Base-by-base conservation (phyloP, 2,113 vertebrate genomes). In the Paradoxurus hermaphroditus region DNA sequence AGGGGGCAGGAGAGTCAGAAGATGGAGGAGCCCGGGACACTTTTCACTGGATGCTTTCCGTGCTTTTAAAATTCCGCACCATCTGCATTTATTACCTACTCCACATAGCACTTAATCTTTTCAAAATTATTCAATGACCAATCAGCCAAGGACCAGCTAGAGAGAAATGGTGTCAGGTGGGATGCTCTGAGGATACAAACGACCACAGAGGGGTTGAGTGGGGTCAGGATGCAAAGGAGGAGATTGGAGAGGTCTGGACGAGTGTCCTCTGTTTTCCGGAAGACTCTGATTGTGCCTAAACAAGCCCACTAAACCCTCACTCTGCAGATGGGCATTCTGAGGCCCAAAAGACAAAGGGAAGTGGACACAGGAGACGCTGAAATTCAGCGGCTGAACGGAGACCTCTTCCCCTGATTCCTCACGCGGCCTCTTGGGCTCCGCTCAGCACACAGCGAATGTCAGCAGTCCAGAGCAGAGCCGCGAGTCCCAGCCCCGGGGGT, bases 341-440 rank as follows among this genome's bases (percentile, higher is more conserved):
- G 65, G 62, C 27, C 36, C 25, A 9, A 67, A 83, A 63, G 59
- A 39, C 89, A 96, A 31, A 62, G 51, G 18, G 10, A 77, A 31
- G n/a, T 1, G 27, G 85, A 65, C 5, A 7, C 0, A 68, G 73
- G 27, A 87, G 67, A 92, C 25, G 4, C 34, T 39, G 23, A 89
- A 12, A 36, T 0, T 1, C 0, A n/a, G 1, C 1, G 2, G 23
- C 36, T 1, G 1, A 65, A 39, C 1, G 6, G 36, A 68, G 51
- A 16, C 21, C 65, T 29, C 34, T 75, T 86, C n/a, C 68, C 68
- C 27, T 13, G 36, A 68, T 67, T 14, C 51, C 73, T 23, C 39
- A 27, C 0, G 5, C 41, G 36, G 68, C 21, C 27, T 65, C 51
- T 36, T 0, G 0, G 83, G 72, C 90, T 65, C 65, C 21, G 14